Evolutionary conservation across 2,888 invertebrate species (phyloP).

Genomic region (Sarcophaga rosellei): DNA sequence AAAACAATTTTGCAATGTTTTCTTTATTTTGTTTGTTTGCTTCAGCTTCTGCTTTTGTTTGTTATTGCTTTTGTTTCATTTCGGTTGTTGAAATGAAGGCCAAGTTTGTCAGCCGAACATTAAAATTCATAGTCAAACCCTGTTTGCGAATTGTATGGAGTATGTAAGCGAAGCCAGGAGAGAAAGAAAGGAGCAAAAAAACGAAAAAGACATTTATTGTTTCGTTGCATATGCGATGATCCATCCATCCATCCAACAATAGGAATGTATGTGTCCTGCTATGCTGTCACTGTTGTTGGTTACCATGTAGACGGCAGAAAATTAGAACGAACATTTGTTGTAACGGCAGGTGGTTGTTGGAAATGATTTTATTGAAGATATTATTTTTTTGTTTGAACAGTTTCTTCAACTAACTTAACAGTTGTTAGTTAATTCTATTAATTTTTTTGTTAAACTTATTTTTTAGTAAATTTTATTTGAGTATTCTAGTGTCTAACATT

Average conservation of each 20-base stretch:
- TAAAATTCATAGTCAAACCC: constrained; percentile 43
- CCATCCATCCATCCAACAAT: neutral
- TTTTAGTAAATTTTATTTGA: no score
- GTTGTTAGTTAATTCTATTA: no score
- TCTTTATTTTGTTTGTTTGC: constrained; percentile 25
- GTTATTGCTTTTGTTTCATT: constrained; percentile 27
- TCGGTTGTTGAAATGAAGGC: constrained; percentile 59
- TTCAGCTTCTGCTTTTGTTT: constrained; percentile 21
- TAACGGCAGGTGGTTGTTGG: constrained; percentile 27
- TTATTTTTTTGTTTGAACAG: no score
- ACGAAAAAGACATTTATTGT: neutral
- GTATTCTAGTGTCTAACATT: no score
- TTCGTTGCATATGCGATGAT: constrained; percentile 1
- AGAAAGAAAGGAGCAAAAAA: neutral
- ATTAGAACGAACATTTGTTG: constrained; percentile 33
- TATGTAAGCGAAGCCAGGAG: neutral
- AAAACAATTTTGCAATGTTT: neutral
- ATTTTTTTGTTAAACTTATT: no score
- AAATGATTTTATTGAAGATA: no score
- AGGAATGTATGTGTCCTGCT: constrained; percentile 34
- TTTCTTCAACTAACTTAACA: no score
- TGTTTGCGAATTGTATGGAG: constrained; percentile 37
- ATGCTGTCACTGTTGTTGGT: constrained; percentile 4
- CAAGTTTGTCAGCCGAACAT: constrained; percentile 55
- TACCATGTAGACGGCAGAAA: neutral